Conservation (phyloP, 2,113 vertebrate genomes). For the Cynocephalus volans region DNA sequence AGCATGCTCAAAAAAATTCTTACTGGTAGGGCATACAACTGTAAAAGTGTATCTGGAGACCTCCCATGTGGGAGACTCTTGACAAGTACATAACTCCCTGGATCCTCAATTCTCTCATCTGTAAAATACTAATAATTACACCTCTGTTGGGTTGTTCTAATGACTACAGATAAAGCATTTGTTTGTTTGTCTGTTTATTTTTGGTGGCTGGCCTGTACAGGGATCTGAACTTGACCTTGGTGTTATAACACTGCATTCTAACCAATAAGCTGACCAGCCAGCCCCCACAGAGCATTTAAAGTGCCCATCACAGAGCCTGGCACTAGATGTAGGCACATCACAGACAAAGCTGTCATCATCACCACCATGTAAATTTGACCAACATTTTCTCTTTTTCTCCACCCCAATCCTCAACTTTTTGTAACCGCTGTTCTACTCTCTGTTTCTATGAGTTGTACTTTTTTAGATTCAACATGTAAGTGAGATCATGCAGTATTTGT, state of each 20-base stretch:
- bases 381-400: not conserved
- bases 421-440: not conserved
- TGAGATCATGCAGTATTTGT: not conserved
- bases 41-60: not conserved
- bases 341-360: too few species aligned
- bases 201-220: too few species aligned
- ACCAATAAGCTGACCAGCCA: too few species aligned
- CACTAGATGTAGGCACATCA: not conserved
- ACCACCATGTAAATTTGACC: not conserved
- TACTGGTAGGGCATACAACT: not conserved
- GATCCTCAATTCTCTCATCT: constrained; percentile 2
- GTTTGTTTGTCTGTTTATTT: too few species aligned
- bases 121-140: not conserved
- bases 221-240: too few species aligned
- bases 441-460: not conserved
- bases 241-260: too few species aligned
- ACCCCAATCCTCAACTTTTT: not conserved
- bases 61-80: not conserved
- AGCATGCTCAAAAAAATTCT: not conserved
- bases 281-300: not conserved
- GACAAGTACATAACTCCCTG: not conserved
- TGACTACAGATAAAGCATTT: not conserved
- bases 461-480: not conserved
- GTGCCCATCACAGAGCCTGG: not conserved
- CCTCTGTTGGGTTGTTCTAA: not conserved